Conservation (phyloP, 2,113 vertebrate species). For the Indicator indicator region DNA sequence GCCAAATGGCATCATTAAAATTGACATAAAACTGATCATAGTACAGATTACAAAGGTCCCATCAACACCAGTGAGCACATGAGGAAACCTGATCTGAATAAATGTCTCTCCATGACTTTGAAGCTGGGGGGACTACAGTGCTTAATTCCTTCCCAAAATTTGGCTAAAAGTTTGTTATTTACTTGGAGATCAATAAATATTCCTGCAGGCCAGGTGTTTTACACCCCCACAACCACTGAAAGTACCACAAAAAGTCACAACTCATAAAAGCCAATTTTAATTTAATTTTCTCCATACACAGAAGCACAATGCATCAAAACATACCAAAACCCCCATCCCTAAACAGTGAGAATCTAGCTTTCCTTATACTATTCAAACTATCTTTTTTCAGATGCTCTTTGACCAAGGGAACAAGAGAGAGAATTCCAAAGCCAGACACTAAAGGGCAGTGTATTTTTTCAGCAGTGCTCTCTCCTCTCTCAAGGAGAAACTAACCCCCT, state of each 20-base stretch:
- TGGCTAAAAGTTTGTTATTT: not conserved
- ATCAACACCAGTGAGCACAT: not conserved
- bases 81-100: not conserved
- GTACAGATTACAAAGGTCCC: not conserved
- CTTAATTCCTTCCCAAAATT: not conserved
- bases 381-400: not conserved
- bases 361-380: not conserved
- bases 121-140: not conserved
- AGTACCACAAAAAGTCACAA: not conserved
- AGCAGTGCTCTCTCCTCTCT: not conserved
- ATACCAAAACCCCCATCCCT: not conserved
- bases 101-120: fast-evolving
- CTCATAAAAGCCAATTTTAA: not conserved
- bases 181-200: not conserved
- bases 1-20: not conserved
- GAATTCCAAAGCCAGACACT: not conserved
- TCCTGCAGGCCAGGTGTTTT: not conserved
- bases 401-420: not conserved
- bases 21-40: not conserved
- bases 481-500: not conserved
- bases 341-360: not conserved
- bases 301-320: not conserved
- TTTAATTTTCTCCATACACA: not conserved
- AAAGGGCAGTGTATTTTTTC: not conserved
- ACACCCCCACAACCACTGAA: not conserved